Evolutionary conservation across 1,140 invertebrate genomes (phyloP).

Genomic region (Drosophila bifasciata): DNA sequence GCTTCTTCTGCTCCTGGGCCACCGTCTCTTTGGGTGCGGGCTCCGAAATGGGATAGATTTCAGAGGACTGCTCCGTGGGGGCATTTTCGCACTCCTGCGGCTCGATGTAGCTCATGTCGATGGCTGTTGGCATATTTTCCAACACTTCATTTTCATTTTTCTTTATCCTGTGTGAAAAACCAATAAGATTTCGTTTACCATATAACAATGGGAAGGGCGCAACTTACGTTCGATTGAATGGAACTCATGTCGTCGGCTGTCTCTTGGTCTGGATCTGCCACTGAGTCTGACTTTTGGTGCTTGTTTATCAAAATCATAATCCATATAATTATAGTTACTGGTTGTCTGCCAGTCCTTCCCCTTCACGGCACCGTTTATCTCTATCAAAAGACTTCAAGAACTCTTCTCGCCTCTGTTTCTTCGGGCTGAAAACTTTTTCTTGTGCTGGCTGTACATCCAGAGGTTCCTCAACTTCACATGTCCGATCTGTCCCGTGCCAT

Average conservation of each 20-base stretch:
- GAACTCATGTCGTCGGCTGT: too few relatives aligned
- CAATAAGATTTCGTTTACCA: neutral
- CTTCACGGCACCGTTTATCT: conserved; percentile 74
- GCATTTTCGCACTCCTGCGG: conserved; percentile 85
- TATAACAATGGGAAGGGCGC: neutral
- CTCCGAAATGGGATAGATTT: too few relatives aligned
- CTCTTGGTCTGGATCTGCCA: conserved; percentile 21
- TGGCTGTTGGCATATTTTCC: conserved; percentile 85
- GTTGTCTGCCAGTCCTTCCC: conserved; percentile 48
- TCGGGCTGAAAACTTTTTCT: conserved; percentile 75
- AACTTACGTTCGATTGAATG: conserved; percentile 48
- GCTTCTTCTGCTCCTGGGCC: too few relatives aligned
- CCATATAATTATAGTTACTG: too few relatives aligned
- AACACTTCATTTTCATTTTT: conserved; percentile 84
- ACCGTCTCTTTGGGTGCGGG: conserved; percentile 84
- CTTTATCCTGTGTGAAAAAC: conserved; percentile 24
- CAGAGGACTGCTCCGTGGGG: conserved; percentile 85
- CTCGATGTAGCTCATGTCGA: conserved; percentile 85
- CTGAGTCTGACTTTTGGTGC: conserved; percentile 69
- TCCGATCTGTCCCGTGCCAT: conserved; percentile 95
- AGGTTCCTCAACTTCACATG: conserved; percentile 81
- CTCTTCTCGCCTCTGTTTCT: conserved; percentile 75
- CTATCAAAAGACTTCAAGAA: conserved; percentile 82
- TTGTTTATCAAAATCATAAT: conserved; percentile 21
- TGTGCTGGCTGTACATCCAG: conserved; percentile 66